A percentile compares a stretch with the other conserved stretches of the same genome.
Conservation (phyloP, 2,888 invertebrate genomes). For the Lepas anatifera region DNA sequence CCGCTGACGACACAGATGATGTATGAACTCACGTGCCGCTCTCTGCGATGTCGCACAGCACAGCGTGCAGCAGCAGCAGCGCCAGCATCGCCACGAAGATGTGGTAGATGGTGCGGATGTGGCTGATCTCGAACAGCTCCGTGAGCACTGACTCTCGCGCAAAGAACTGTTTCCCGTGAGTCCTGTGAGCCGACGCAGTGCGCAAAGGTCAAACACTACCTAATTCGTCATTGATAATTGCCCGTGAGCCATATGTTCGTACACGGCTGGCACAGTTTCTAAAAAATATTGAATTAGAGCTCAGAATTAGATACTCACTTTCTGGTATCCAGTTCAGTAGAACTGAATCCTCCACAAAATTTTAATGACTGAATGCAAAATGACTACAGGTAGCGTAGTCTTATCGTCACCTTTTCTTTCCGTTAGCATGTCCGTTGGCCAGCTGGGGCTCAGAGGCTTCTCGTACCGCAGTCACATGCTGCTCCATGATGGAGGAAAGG, state of each 20-base stretch:
- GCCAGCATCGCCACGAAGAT: slow-evolving; percentile 67
- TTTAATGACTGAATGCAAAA: no score
- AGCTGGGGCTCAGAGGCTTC: background rate
- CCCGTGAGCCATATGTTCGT: no score
- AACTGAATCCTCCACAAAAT: no score
- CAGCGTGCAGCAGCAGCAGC: slow-evolving; percentile 56
- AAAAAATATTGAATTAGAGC: background rate
- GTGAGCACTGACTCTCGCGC: slow-evolving; percentile 65
- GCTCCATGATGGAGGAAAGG: background rate
- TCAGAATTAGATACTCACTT: background rate
- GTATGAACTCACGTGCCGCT: slow-evolving; percentile 55
- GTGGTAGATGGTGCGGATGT: slow-evolving; percentile 72
- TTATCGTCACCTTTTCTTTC: background rate
- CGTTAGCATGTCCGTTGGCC: background rate
- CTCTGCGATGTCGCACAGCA: slow-evolving; percentile 57
- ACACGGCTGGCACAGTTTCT: background rate
- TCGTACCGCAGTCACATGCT: background rate
- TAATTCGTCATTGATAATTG: no score
- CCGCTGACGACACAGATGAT: no score
- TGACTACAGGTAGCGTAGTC: no score
- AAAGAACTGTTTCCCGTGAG: slow-evolving; percentile 51
- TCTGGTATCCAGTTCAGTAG: background rate
- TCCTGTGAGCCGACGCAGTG: background rate
- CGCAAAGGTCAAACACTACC: no score
- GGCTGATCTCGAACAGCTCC: slow-evolving; percentile 59